A percentile compares a stretch with the other conserved stretches of the same genome.
Evolutionary conservation across 2,888 invertebrate genomes (phyloP).

Genomic region (Ectropis crepuscularia): DNA sequence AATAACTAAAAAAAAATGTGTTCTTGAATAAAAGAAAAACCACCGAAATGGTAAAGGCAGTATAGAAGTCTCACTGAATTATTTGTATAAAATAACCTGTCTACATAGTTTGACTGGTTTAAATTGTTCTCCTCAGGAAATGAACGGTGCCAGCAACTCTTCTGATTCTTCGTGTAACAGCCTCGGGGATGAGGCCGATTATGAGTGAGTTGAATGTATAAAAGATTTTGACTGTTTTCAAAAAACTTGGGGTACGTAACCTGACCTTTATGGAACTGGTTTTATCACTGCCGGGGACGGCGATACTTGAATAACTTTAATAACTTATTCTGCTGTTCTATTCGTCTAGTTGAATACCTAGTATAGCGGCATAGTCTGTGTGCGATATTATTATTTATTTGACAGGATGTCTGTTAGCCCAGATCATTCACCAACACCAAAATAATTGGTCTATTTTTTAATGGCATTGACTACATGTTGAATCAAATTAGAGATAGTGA

Average conservation of each 20-base stretch:
- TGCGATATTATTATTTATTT: too few species aligned
- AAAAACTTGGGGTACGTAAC: constrained; percentile 17
- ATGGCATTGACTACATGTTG: too few species aligned
- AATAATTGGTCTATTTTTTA: too few species aligned
- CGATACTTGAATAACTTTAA: neutral
- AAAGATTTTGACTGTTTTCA: constrained; percentile 43
- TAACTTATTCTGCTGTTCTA: neutral
- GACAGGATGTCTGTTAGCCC: neutral
- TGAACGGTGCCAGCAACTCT: constrained; percentile 42
- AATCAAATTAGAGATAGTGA: too few species aligned
- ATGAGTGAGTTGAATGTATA: constrained; percentile 61
- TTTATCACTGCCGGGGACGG: neutral
- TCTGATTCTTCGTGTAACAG: constrained; percentile 59
- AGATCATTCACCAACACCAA: too few species aligned
- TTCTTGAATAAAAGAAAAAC: constrained; percentile 1
- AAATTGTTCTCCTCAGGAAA: constrained; percentile 12
- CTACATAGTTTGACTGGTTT: neutral
- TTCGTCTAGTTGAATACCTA: neutral
- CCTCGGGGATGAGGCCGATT: constrained; percentile 61
- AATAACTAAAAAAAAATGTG: neutral
- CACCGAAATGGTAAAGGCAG: neutral
- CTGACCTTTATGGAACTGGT: constrained; percentile 24
- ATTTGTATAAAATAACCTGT: neutral
- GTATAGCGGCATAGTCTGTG: neutral
- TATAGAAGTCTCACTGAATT: neutral